These are phyloP conservation scores for Lichenostomus cassidix DNA, from an alignment of 2,113 vertebrate species.

Conservation along the genomic window DNA sequence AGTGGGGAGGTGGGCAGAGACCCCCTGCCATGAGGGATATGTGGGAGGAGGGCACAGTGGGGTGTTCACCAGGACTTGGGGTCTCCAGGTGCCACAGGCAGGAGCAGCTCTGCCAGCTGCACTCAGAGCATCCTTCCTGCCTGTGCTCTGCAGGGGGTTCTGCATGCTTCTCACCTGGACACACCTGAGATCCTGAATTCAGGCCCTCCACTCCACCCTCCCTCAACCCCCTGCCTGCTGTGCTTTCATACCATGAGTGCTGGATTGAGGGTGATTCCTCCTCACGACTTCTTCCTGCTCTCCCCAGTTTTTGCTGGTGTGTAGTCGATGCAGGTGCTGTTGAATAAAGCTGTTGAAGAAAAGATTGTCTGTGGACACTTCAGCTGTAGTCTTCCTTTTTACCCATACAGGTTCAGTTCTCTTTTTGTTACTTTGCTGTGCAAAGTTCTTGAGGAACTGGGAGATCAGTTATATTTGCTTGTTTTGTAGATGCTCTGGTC, in stretches of 20 bases:
- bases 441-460: neutral
- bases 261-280: neutral
- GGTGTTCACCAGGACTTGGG: neutral
- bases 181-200: neutral
- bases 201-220: neutral
- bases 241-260: neutral
- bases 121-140: neutral
- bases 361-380: neutral
- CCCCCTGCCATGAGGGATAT: rapidly evolving
- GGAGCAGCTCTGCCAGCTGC: neutral
- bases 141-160: rapidly evolving
- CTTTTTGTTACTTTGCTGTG: neutral
- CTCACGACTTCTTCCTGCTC: neutral
- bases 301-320: neutral
- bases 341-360: neutral
- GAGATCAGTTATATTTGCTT: neutral
- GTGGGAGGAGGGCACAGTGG: rapidly evolving
- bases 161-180: neutral
- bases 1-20: neutral
- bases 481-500: neutral
- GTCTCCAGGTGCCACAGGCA: neutral
- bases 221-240: neutral
- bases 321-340: neutral
- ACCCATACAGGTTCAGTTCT: neutral
- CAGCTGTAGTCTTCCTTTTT: neutral